Conservation (phyloP, 2,888 invertebrate genomes). For the Scaptomyza polygonia region DNA sequence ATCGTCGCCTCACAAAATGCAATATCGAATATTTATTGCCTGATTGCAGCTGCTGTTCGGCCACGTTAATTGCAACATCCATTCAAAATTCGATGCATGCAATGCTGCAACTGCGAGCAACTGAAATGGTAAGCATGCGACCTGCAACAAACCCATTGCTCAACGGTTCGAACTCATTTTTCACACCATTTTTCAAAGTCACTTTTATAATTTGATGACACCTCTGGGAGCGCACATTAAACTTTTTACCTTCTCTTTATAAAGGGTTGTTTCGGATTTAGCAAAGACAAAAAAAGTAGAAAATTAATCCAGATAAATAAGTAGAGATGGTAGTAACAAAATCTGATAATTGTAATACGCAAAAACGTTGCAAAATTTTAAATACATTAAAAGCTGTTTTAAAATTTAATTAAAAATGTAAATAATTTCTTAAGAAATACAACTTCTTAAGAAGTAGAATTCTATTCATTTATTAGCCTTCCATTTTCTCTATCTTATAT, state of each 20-base stretch:
- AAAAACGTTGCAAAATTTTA: too few relatives aligned
- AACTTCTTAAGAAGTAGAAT: conserved; percentile 6
- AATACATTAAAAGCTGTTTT: too few relatives aligned
- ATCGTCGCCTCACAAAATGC: conserved; percentile 57
- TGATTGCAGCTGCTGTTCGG: conserved; percentile 69
- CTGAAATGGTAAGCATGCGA: not conserved
- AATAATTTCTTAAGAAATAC: not conserved
- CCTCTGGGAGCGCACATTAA: conserved; percentile 60
- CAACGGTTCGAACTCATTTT: conserved; percentile 36
- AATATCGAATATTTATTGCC: conserved; percentile 53
- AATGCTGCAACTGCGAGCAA: conserved; percentile 27
- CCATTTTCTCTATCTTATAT: conserved; percentile 36
- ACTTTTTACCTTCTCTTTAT: not conserved
- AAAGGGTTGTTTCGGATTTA: conserved; percentile 12
- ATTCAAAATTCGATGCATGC: conserved; percentile 44
- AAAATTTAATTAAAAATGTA: not conserved
- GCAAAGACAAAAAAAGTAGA: not conserved
- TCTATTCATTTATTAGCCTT: conserved; percentile 20
- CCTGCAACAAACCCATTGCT: not conserved
- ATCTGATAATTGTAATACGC: too few relatives aligned
- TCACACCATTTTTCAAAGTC: conserved; percentile 74
- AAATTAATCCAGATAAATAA: not conserved
- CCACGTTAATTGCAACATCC: conserved; percentile 64
- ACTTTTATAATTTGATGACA: conserved; percentile 61
- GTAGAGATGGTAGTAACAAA: not conserved